Evolutionary conservation across 37 sponge, comb jelly and placozoan species (phyloP).

Genomic region (Spongia lamella): DNA sequence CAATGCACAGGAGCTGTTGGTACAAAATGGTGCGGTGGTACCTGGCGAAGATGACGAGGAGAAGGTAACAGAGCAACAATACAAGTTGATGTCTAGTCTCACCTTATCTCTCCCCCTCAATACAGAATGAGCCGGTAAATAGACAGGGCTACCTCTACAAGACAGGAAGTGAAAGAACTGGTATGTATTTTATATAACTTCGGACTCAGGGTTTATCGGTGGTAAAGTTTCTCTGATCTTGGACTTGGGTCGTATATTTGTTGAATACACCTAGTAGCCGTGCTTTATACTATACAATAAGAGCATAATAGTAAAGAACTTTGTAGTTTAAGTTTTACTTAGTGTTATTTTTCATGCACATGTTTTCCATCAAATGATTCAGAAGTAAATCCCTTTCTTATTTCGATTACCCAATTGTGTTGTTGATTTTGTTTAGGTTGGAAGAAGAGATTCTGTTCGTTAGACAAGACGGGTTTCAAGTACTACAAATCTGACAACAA

Average conservation of each 20-base stretch:
- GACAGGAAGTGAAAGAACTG: conserved; percentile 69
- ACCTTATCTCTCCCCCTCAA: not conserved
- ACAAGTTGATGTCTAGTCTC: not conserved
- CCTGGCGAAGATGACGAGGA: conserved; percentile 2
- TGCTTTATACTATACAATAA: no score
- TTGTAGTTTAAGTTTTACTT: no score
- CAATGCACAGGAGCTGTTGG: conserved; percentile 64
- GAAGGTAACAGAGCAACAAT: not conserved
- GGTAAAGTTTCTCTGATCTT: no score
- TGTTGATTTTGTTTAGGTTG: conserved; percentile 46
- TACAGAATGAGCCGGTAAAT: not conserved
- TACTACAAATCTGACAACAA: conserved; percentile 78
- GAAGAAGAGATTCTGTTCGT: conserved; percentile 65
- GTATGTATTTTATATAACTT: no score
- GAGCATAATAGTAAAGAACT: no score
- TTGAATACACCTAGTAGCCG: no score
- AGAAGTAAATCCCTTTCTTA: no score
- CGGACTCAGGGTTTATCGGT: no score
- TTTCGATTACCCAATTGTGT: no score
- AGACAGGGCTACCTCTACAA: conserved; percentile 69
- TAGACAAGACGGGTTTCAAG: conserved; percentile 53
- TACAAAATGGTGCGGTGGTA: conserved; percentile 70
- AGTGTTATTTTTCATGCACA: no score
- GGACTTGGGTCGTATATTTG: no score
- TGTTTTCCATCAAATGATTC: no score